phyloP scores from a whole-genome alignment of 1,140 invertebrate genomes.

The Orchestia grillus region DNA sequence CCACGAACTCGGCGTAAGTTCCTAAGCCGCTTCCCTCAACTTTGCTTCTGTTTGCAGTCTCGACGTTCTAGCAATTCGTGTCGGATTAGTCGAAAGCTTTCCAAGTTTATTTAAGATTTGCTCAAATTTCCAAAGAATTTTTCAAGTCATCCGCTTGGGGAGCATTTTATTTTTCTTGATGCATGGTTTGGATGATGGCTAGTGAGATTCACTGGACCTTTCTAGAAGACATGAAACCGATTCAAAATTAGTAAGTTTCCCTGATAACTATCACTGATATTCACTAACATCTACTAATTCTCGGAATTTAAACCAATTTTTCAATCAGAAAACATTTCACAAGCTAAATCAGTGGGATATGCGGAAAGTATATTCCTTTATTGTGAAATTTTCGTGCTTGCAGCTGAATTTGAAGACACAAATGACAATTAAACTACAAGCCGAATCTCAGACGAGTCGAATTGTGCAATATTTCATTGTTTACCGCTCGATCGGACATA shows the following conservation, averaged over 20 bases:
- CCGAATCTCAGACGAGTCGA: background rate
- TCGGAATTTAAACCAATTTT: background rate
- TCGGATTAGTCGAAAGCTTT: background rate
- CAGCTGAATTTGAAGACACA: background rate
- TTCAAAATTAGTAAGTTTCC: background rate
- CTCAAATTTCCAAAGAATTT: background rate
- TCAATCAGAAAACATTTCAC: background rate
- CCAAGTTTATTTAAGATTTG: background rate
- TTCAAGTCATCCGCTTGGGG: background rate
- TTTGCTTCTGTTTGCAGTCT: background rate
- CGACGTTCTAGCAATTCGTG: background rate
- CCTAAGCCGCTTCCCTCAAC: background rate
- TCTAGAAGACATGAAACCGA: no score
- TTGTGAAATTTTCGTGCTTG: background rate
- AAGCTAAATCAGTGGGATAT: background rate
- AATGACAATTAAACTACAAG: background rate
- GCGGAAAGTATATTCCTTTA: background rate
- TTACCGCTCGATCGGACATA: background rate
- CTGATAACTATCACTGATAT: background rate
- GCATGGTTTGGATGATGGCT: background rate
- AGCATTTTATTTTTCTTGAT: background rate
- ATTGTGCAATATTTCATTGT: background rate
- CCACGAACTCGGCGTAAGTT: background rate
- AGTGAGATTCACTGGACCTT: no score
- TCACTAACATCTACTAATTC: background rate